Conservation (phyloP, 2,113 vertebrate species). For the Pao palembangensis region DNA sequence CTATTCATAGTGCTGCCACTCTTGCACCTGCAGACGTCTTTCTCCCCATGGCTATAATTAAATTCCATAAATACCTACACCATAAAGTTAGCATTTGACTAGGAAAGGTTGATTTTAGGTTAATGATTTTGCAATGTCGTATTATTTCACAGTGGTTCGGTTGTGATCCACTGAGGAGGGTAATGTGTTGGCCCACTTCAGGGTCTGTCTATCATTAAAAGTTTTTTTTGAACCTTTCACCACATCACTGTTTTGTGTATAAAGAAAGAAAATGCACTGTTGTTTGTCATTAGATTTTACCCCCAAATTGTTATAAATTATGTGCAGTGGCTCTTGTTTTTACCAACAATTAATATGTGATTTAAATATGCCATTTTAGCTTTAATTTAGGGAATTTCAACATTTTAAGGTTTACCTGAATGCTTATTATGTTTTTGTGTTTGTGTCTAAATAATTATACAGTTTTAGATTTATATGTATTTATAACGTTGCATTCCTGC, state of each 20-base stretch:
- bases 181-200: conserved; percentile 47
- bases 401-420: too few species aligned
- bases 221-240: too few species aligned
- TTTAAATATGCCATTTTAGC: too few species aligned
- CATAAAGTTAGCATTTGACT: conserved; percentile 27
- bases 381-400: too few species aligned
- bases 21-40: conserved; percentile 35
- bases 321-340: too few species aligned
- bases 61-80: conserved; percentile 63
- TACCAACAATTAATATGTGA: too few species aligned
- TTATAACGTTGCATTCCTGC: background rate
- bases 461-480: too few species aligned
- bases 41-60: conserved; percentile 54
- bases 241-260: background rate
- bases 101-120: conserved; percentile 63
- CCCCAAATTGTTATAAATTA: too few species aligned
- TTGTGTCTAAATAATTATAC: background rate
- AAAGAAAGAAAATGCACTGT: too few species aligned
- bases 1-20: conserved; percentile 54
- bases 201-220: conserved; percentile 1
- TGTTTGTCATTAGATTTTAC: too few species aligned
- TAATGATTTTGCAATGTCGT: conserved; percentile 44
- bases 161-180: conserved; percentile 29
- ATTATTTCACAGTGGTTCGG: conserved; percentile 25
- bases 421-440: background rate